Percentiles rank a stretch among this genome's conserved stretches.
Conservation (phyloP, 2,797 vertebrate species). For the Zenarchopterus dispar region DNA sequence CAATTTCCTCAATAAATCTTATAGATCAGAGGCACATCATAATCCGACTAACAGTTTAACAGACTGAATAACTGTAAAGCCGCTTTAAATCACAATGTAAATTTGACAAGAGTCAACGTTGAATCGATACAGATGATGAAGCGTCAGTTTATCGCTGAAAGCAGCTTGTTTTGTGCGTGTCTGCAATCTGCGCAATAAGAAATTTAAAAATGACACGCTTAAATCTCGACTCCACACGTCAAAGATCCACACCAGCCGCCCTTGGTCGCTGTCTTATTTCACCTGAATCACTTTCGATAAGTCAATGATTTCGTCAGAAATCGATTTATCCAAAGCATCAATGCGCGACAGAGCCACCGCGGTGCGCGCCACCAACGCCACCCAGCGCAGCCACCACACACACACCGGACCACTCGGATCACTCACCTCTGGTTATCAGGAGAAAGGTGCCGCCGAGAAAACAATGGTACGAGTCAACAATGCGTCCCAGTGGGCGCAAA, state of each 20-base stretch:
- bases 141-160: conserved; percentile 36
- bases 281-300: not conserved
- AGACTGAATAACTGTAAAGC: too few relatives aligned
- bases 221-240: conserved; percentile 15
- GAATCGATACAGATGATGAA: conserved; percentile 23
- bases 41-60: too few relatives aligned
- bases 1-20: too few relatives aligned
- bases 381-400: conserved; percentile 36
- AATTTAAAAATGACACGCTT: conserved; percentile 56
- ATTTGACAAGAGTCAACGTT: not conserved
- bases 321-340: conserved; percentile 39
- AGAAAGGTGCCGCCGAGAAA: conserved; percentile 48
- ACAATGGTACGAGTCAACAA: conserved; percentile 30
- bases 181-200: conserved; percentile 78
- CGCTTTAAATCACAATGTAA: too few relatives aligned
- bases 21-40: too few relatives aligned
- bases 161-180: conserved; percentile 52
- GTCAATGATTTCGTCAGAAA: conserved; percentile 7
- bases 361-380: conserved; percentile 44
- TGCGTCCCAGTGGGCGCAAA: conserved; percentile 58
- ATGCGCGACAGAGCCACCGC: conserved; percentile 41
- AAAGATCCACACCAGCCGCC: not conserved
- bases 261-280: not conserved
- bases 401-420: conserved; percentile 46
- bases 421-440: conserved; percentile 75